Percentiles rank a stretch among this genome's conserved stretches.
These are phyloP conservation scores for Meloe dianella DNA, from an alignment of 2,888 invertebrate species.

Conservation along the genomic window DNA sequence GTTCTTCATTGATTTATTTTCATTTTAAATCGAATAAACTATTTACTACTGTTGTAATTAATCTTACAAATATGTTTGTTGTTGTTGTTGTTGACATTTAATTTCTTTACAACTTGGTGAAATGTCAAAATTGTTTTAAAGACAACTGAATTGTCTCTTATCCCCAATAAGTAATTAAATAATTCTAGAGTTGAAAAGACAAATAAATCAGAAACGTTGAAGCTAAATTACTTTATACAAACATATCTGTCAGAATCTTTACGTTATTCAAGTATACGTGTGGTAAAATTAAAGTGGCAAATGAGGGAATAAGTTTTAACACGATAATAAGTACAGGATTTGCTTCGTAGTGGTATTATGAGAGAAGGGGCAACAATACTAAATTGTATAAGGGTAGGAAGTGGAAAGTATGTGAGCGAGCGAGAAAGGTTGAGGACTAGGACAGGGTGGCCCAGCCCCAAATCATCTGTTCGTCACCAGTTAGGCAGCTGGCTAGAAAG, in stretches of 20 bases:
- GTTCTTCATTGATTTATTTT: neutral
- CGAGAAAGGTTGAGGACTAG: slow-evolving; percentile 18
- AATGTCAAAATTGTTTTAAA: neutral
- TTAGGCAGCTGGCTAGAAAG: slow-evolving; percentile 47
- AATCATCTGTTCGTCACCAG: slow-evolving; percentile 55
- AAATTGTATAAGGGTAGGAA: slow-evolving; percentile 2
- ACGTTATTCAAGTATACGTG: slow-evolving; percentile 26
- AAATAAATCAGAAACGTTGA: slow-evolving; percentile 28
- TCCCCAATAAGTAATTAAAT: slow-evolving; percentile 24
- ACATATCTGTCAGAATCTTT: slow-evolving; percentile 17
- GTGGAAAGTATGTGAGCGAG: slow-evolving; percentile 22
- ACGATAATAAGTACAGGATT: slow-evolving; percentile 41
- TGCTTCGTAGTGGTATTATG: slow-evolving; percentile 31
- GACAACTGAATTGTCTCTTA: neutral
- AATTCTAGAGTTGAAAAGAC: slow-evolving; percentile 28
- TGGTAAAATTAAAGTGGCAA: slow-evolving; percentile 34
- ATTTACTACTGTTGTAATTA: too few species aligned
- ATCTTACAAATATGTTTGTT: too few species aligned
- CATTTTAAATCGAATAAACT: neutral
- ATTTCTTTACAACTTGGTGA: neutral
- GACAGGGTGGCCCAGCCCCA: slow-evolving; percentile 45
- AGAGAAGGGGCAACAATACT: slow-evolving; percentile 15
- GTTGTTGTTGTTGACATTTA: neutral
- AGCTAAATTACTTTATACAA: slow-evolving; percentile 23
- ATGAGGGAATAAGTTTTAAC: slow-evolving; percentile 32